Base-by-base conservation (phyloP, 1,140 invertebrate species). In the Drosophila watanabei region DNA sequence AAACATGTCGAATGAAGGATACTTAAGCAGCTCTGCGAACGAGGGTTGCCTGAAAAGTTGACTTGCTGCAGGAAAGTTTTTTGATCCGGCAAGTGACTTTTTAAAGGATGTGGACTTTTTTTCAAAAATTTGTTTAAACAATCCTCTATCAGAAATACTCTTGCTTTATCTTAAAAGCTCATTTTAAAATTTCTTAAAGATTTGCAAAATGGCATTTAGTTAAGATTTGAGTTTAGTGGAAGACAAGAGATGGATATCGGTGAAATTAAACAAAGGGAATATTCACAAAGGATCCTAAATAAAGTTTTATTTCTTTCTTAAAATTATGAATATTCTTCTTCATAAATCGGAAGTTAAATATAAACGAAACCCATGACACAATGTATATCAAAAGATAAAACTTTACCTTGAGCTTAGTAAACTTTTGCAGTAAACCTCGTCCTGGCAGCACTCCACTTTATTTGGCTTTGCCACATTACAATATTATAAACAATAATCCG, bases 1-100 rank as follows among this genome's bases (percentile, higher is more conserved):
- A 90, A 80, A 89, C 86, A 90, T 60, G 77, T 81, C 52, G 49
- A 62, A 76, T 56, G 70, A 79, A 71, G 70, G 65, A 79, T 79
- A 58, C 81, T 84, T 68, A 70, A 51, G 72, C 48, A 41, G 61
- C 45, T 62, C 64, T 33, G 46, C 52, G 30, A 61, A 69, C 70
- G 86, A 85, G 85, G 78, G 85, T 66, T 59, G 86, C n/a, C 78
- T 43, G 24, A 81, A 68, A 46, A 78, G 51, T 88, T 66, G 41
- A 14, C 49, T 46, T 16, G 18, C 14, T 49, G 41, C 32, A 16
- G 20, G 28, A 71, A 43, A 30, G 49, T 58, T 32, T 30, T 75
- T 57, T 20, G n/a, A 51, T 14, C 54, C 37, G 28, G 8, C 5
- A 66, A 70, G 52, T 33, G 35, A 51, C 35, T 60, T 72, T 35